A percentile compares a stretch with the other conserved stretches of the same genome.
phyloP scores from a whole-genome alignment of 2,797 vertebrate species.

The Poeciliopsis infans region DNA sequence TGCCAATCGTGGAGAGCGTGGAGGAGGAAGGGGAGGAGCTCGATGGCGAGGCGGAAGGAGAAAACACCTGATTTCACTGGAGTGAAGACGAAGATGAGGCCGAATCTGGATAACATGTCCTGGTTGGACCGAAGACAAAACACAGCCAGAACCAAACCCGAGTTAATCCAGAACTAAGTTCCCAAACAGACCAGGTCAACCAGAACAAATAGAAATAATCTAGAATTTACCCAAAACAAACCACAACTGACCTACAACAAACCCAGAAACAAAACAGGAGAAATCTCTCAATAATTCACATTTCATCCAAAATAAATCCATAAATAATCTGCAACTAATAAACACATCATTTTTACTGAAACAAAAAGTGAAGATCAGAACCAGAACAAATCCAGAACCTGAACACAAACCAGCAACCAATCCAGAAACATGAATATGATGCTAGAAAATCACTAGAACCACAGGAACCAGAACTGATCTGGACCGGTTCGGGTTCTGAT shows the following conservation, averaged over 20 bases:
- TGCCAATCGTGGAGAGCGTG: constrained; percentile 82
- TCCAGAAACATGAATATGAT: background rate
- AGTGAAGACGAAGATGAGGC: constrained; percentile 18
- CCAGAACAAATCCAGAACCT: background rate
- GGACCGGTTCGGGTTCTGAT: too few species aligned
- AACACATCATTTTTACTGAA: background rate
- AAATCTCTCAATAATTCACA: background rate
- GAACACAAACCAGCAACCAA: background rate
- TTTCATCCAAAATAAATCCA: background rate
- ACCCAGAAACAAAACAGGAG: background rate
- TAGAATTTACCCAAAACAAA: background rate
- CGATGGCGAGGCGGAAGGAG: constrained; percentile 55
- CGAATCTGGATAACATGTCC: constrained; percentile 27
- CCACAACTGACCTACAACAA: background rate
- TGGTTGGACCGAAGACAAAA: constrained; percentile 10
- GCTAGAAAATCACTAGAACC: too few species aligned
- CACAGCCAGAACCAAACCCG: background rate
- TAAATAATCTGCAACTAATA: background rate
- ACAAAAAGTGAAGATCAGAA: background rate
- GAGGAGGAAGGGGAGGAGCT: constrained; percentile 84
- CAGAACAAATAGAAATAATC: background rate
- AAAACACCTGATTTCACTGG: constrained; percentile 78
- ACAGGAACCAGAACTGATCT: too few species aligned
- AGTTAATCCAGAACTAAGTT: background rate
- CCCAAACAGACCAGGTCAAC: background rate